Conservation (phyloP, 2,113 vertebrate genomes). For the Heliornis fulica region DNA sequence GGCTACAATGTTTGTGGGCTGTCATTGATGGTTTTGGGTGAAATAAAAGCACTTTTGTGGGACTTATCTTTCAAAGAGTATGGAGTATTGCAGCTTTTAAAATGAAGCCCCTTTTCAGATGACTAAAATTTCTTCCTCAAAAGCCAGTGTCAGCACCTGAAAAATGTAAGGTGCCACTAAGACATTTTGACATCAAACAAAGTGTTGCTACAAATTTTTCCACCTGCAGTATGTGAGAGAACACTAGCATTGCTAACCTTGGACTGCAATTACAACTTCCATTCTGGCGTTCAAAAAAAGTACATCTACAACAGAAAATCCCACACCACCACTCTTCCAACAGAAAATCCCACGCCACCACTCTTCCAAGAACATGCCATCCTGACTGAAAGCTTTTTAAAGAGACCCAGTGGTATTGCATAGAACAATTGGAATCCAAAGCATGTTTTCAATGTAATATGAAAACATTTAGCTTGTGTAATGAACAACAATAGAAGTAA, state of each 20-base stretch:
- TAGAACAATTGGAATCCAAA: conserved; percentile 27
- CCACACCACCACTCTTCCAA: neutral
- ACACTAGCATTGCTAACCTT: neutral
- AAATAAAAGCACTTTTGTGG: neutral
- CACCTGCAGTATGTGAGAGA: neutral
- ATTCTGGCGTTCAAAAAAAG: neutral
- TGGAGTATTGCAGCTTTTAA: neutral
- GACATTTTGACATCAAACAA: neutral
- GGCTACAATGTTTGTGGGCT: neutral
- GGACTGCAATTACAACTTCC: neutral
- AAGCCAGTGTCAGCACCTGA: neutral
- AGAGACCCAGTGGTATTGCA: neutral
- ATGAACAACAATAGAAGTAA: conserved; percentile 62
- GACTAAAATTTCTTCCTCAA: neutral
- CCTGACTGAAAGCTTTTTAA: neutral
- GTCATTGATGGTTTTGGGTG: neutral
- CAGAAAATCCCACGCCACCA: neutral
- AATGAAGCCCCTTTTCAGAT: neutral
- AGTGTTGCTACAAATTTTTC: neutral
- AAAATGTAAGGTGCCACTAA: neutral
- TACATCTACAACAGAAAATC: neutral
- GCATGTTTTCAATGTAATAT: conserved; percentile 28
- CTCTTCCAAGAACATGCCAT: neutral
- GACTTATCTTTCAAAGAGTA: neutral
- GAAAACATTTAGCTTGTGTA: conserved; percentile 55